Percentiles rank a stretch among this genome's conserved stretches.
These are phyloP conservation scores for Philopotamus ludificatus DNA, from an alignment of 1,140 invertebrate species.

Conservation along the genomic window DNA sequence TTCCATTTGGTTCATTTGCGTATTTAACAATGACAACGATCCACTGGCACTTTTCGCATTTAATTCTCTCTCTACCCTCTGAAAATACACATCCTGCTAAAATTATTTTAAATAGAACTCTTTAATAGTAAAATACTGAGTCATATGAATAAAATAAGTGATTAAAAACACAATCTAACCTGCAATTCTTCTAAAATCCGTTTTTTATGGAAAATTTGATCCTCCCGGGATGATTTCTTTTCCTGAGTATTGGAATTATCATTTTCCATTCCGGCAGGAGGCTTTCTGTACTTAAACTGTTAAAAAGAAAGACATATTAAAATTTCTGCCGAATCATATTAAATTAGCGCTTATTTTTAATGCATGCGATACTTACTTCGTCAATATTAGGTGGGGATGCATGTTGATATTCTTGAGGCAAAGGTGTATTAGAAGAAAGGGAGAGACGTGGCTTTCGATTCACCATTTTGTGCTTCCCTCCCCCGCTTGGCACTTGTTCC, in stretches of 20 bases:
- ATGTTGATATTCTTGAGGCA: slow-evolving; percentile 29
- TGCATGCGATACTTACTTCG: slow-evolving; percentile 29
- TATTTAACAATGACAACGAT: slow-evolving; percentile 21
- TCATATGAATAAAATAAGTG: too few relatives aligned
- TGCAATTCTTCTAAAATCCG: slow-evolving; percentile 78
- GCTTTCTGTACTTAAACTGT: slow-evolving; percentile 34
- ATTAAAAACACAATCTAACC: too few relatives aligned
- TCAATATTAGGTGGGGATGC: slow-evolving; percentile 28
- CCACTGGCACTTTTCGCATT: slow-evolving; percentile 62
- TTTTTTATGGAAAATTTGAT: slow-evolving; percentile 71
- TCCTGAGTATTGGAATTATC: slow-evolving; percentile 49
- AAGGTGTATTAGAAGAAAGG: slow-evolving; percentile 11
- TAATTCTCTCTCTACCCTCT: slow-evolving; percentile 73
- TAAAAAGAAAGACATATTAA: slow-evolving; percentile 11
- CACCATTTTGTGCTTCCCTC: slow-evolving; percentile 43
- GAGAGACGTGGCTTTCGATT: slow-evolving; percentile 29
- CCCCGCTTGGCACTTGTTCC: slow-evolving; percentile 20
- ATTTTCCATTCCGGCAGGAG: slow-evolving; percentile 44
- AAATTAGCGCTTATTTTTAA: not conserved
- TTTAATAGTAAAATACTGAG: too few relatives aligned
- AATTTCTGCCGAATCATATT: not conserved
- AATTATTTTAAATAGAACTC: too few relatives aligned
- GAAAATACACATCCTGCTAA: too few relatives aligned
- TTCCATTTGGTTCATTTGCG: slow-evolving; percentile 30
- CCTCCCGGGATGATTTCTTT: slow-evolving; percentile 54